These are phyloP conservation scores for Biston stratarius DNA, from an alignment of 2,888 invertebrate species.

Conservation along the genomic window DNA sequence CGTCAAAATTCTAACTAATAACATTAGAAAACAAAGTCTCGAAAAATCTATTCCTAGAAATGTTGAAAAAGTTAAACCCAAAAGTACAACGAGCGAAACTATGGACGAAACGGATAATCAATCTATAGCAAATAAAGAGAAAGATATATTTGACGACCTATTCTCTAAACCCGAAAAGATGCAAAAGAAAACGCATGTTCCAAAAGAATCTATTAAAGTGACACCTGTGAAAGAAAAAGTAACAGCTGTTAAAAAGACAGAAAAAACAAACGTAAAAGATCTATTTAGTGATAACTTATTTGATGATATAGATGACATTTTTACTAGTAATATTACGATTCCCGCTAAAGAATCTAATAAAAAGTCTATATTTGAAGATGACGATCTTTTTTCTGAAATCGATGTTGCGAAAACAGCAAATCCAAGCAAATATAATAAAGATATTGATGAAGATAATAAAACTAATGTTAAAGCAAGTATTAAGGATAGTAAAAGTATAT, in stretches of 20 bases:
- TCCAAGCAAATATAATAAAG: constrained; percentile 13
- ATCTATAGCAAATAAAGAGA: constrained; percentile 48
- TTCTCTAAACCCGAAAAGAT: constrained; percentile 64
- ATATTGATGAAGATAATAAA: constrained; percentile 12
- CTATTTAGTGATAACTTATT: constrained; percentile 76
- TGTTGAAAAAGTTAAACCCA: constrained; percentile 32
- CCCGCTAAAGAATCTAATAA: constrained; percentile 52
- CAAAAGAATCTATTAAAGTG: constrained; percentile 33
- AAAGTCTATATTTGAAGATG: constrained; percentile 72
- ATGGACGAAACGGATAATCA: constrained; percentile 30
- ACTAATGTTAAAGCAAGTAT: constrained; percentile 38
- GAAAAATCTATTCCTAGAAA: constrained; percentile 23
- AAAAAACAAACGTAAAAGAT: constrained; percentile 54
- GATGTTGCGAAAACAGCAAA: constrained; percentile 46
- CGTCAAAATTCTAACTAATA: constrained; percentile 18
- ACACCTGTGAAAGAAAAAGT: constrained; percentile 27
- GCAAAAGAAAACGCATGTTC: constrained; percentile 36
- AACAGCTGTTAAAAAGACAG: constrained; percentile 52
- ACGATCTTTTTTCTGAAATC: constrained; percentile 71
- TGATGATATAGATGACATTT: constrained; percentile 81
- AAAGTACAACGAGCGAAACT: constrained; percentile 2
- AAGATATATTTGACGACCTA: constrained; percentile 72
- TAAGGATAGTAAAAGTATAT: constrained; percentile 53
- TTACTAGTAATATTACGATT: constrained; percentile 65
- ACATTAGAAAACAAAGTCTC: neutral